Base-by-base conservation (phyloP, 2,113 vertebrate genomes). In the Heterochromis multidens region DNA sequence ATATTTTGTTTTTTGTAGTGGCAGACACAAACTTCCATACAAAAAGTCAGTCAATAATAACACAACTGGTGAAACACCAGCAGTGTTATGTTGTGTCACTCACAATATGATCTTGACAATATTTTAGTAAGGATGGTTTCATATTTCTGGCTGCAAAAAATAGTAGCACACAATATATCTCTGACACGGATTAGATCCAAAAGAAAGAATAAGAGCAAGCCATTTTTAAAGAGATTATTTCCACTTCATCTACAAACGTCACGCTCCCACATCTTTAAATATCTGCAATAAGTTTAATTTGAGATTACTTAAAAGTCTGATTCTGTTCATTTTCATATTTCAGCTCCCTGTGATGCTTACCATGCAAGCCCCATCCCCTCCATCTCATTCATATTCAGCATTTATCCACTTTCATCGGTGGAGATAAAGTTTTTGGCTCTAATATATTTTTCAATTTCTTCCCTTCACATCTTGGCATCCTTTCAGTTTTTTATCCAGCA, bases 331-430 rank as follows among this genome's bases (percentile, higher is more conserved):
- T 86, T 67, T 87, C 23, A 82, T 46, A 74, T 79, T 52, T 74
- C n/a, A 67, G 49, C 40, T 78, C 19, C 57, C 35, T 6, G 11
- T n/a, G 57, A 60, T 31, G 82, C 57, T 86, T 77, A 57, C 31
- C 61, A 77, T 83, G 76, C 85, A 46, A 57, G 61, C 80, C 57
- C 27, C 29, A 37, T 56, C 61, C 54, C 61, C 21, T 56, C 57
- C 6, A 29, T 33, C 85, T 88, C 80, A 87, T 92, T 90, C 72
- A 81, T 77, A 88, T 84, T 83, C 85, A 85, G 29, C 7, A 2
- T 82, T 83, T 86, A 81, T 86, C 80, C 8, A 31, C 82, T 58
- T 81, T 85, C 33, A 85, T 86, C 63, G 43, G 35, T 16, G 61
- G 21, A 82, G 59, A 85, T 62, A 81, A 81, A 72, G 3, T 67